A percentile compares a stretch with the other conserved stretches of the same genome.
phyloP scores from a whole-genome alignment of 2,797 vertebrate genomes.

The Knipowitschia caucasica region DNA sequence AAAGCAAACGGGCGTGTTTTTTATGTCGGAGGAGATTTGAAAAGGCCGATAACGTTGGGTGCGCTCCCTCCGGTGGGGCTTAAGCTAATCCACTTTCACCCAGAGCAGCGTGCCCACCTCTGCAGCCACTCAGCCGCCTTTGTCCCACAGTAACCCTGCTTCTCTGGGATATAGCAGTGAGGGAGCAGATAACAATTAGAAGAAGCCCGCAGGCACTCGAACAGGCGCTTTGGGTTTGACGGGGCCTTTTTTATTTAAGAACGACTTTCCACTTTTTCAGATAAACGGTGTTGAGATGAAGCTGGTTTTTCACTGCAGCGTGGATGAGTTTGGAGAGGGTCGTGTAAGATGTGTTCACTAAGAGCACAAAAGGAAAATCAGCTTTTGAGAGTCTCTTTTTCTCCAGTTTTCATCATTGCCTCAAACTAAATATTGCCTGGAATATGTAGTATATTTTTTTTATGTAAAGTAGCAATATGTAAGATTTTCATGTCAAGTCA shows the following conservation, averaged over 20 bases:
- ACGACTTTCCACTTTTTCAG: slow-evolving; percentile 5
- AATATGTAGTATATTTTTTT: too few relatives aligned
- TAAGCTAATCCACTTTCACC: slow-evolving; percentile 30
- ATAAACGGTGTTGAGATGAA: too few relatives aligned
- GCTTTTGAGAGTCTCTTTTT: too few relatives aligned
- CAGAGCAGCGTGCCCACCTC: slow-evolving; percentile 15
- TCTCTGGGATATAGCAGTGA: too few relatives aligned
- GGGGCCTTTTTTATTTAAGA: slow-evolving; percentile 12
- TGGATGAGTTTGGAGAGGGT: too few relatives aligned
- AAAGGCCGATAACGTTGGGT: slow-evolving; percentile 5
- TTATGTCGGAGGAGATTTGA: slow-evolving; percentile 12
- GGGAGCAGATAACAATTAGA: slow-evolving; percentile 14
- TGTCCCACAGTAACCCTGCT: slow-evolving; percentile 14
- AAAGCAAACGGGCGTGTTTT: neutral
- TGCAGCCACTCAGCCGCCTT: neutral
- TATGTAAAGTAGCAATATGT: too few relatives aligned
- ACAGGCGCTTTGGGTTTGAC: slow-evolving; percentile 1
- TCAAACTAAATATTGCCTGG: too few relatives aligned
- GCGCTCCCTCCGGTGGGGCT: slow-evolving; percentile 2
- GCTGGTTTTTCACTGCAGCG: too few relatives aligned
- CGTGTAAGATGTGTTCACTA: too few relatives aligned
- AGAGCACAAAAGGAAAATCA: too few relatives aligned
- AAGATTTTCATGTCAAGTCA: too few relatives aligned
- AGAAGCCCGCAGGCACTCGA: slow-evolving; percentile 9
- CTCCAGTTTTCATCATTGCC: too few relatives aligned